These are phyloP conservation scores for Callorhinus ursinus DNA, from an alignment of 2,113 vertebrate species.

Conservation along the genomic window DNA sequence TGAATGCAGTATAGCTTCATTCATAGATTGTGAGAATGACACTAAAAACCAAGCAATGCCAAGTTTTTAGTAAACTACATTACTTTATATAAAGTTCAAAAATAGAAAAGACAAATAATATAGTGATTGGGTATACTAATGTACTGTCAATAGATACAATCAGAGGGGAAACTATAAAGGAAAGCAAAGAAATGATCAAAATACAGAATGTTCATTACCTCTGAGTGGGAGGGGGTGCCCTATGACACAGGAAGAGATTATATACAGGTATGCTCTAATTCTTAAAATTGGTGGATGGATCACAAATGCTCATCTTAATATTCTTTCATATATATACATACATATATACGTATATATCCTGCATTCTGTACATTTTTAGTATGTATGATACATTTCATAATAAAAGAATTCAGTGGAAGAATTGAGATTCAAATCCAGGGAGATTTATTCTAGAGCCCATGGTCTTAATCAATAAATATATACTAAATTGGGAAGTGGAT, in stretches of 20 bases:
- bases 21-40: background rate
- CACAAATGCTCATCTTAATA: background rate
- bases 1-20: background rate
- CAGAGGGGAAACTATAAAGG: background rate
- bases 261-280: background rate
- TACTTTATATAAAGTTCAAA: background rate
- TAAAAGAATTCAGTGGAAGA: background rate
- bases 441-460: background rate
- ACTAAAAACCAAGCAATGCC: background rate
- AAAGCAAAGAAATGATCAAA: background rate
- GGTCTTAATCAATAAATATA: background rate
- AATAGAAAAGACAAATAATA: background rate
- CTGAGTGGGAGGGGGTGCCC: background rate
- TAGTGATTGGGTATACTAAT: background rate
- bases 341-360: too few species aligned
- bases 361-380: background rate
- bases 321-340: background rate
- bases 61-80: background rate
- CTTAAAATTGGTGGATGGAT: background rate
- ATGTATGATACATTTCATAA: background rate
- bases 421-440: background rate
- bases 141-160: background rate
- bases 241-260: background rate
- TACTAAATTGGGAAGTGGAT: background rate
- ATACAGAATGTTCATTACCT: background rate